Evolutionary conservation across 2,888 invertebrate genomes (phyloP).

Genomic region (Drosophila heteroneura): DNA sequence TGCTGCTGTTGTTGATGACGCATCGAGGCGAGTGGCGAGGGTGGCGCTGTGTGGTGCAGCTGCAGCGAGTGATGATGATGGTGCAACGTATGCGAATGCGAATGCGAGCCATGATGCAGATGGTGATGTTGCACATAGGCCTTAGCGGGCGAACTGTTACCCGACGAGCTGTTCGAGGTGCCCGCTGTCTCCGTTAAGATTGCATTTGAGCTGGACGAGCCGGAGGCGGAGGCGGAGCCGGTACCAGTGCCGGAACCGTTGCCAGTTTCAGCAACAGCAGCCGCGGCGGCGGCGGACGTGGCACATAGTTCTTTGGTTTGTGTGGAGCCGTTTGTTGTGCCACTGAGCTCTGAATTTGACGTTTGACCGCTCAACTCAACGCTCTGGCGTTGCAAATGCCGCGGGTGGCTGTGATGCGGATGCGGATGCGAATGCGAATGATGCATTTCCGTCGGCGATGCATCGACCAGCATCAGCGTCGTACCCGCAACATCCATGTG

Average conservation of each 20-base stretch:
- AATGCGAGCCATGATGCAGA: conserved; percentile 47
- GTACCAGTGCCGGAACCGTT: not conserved
- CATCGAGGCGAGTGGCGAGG: conserved; percentile 65
- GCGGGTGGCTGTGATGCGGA: conserved; percentile 46
- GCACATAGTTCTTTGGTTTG: conserved; percentile 10
- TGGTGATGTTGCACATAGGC: conserved; percentile 67
- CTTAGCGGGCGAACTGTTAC: conserved; percentile 58
- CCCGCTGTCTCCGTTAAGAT: conserved; percentile 18
- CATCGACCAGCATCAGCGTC: conserved; percentile 80
- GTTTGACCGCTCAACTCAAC: conserved; percentile 52
- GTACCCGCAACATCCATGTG: conserved; percentile 78
- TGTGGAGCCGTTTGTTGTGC: conserved; percentile 8
- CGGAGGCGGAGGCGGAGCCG: not conserved
- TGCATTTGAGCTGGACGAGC: conserved; percentile 18
- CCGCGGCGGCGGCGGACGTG: conserved; percentile 14
- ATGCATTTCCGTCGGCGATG: conserved; percentile 46
- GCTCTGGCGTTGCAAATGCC: conserved; percentile 63
- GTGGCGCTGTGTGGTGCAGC: conserved; percentile 72
- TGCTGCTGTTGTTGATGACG: conserved; percentile 65
- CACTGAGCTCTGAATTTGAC: conserved; percentile 23
- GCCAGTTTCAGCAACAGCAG: not conserved
- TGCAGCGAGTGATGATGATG: conserved; percentile 69
- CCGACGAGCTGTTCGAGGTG: conserved; percentile 55
- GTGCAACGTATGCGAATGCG: conserved; percentile 44
- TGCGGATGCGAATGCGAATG: conserved; percentile 46